A percentile compares a stretch with the other conserved stretches of the same genome.
phyloP scores from a whole-genome alignment of 2,797 vertebrate species.

The Lepidocolaptes lacrymiger region DNA sequence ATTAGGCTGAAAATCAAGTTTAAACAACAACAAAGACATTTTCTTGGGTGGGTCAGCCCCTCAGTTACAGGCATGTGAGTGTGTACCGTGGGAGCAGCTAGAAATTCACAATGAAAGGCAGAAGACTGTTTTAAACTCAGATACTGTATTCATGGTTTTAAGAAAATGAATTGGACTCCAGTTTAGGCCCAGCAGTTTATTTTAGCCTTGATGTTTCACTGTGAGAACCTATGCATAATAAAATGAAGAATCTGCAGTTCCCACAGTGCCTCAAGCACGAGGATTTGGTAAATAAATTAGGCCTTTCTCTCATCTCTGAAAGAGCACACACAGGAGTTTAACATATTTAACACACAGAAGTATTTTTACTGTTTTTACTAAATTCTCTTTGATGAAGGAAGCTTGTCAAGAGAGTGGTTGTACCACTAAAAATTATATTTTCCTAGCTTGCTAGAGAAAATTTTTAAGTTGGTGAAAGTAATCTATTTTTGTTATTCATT shows the following conservation, averaged over 20 bases:
- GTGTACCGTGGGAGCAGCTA: background rate
- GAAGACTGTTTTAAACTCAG: background rate
- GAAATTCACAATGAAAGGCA: background rate
- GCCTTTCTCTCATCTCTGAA: background rate
- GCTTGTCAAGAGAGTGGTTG: background rate
- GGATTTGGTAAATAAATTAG: conserved; percentile 11
- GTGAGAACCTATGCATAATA: background rate
- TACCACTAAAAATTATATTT: background rate
- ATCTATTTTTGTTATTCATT: background rate
- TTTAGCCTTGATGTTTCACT: background rate
- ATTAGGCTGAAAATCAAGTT: conserved; percentile 35
- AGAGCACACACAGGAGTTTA: background rate
- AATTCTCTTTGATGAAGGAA: background rate
- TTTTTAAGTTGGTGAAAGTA: background rate
- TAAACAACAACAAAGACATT: background rate
- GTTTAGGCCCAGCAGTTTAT: background rate
- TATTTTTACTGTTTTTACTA: background rate
- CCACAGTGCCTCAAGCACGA: background rate
- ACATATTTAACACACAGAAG: background rate
- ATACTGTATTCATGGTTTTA: background rate
- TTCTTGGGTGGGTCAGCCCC: background rate
- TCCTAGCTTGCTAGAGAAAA: background rate
- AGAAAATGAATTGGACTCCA: background rate
- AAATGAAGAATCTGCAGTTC: background rate
- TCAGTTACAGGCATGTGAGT: background rate